These are phyloP conservation scores for Mus pahari DNA, from an alignment of 2,113 vertebrate genomes.

Conservation along the genomic window DNA sequence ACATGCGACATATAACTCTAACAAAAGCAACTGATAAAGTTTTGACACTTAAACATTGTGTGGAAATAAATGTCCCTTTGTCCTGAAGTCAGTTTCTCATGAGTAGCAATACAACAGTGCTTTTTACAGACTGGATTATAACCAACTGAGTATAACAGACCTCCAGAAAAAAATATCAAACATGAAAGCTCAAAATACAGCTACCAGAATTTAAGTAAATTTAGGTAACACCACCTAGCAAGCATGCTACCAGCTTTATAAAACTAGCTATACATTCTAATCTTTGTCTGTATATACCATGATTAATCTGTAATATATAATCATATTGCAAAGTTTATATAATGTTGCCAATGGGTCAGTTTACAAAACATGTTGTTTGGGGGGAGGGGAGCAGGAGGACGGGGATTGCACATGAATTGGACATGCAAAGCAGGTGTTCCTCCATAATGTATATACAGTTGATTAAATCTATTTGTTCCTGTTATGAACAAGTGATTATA, in stretches of 20 bases:
- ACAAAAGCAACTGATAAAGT: not conserved
- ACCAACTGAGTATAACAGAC: conserved; percentile 35
- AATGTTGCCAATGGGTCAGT: not conserved
- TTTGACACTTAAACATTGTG: conserved; percentile 13
- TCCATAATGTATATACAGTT: not conserved
- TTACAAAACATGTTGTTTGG: not conserved
- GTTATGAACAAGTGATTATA: not conserved
- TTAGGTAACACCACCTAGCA: conserved; percentile 44
- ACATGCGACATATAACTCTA: conserved; percentile 34
- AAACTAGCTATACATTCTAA: conserved; percentile 68
- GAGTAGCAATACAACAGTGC: conserved; percentile 32
- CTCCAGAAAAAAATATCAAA: conserved; percentile 70
- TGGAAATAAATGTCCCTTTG: conserved; percentile 46
- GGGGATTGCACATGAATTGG: too few relatives aligned
- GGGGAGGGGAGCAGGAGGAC: not conserved
- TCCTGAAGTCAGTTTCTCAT: conserved; percentile 69
- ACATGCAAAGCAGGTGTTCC: not conserved
- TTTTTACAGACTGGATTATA: conserved; percentile 61
- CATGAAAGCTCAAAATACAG: conserved; percentile 38
- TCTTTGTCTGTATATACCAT: conserved; percentile 16
- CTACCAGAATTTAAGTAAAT: conserved; percentile 13
- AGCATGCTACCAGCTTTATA: conserved; percentile 49
- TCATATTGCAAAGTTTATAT: not conserved
- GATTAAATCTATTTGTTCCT: not conserved
- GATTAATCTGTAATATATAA: conserved; percentile 15